Evolutionary conservation across 2,797 vertebrate genomes (phyloP), one percentile per base, ranked within the genome.

Genomic region (Alauda arvensis): DNA sequence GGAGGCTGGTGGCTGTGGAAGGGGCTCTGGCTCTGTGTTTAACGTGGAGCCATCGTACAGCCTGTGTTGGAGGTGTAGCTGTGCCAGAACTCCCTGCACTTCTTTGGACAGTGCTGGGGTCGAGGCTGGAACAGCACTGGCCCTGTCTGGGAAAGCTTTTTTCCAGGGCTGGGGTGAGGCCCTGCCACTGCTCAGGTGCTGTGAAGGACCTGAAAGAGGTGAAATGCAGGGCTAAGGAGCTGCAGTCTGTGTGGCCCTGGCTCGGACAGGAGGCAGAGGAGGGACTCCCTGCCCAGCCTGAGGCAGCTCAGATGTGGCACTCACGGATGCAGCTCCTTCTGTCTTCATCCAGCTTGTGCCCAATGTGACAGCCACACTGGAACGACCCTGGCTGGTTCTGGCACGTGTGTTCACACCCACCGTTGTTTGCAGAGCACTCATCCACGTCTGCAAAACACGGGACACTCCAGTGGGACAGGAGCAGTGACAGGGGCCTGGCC

Each of bases 311-410:
- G 56, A 3, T 0, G 0, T 10, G 20, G 40, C 63, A 96, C 98
- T 98, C 94, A 99, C 99, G 15, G 85, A 94, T 82, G 69, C 99
- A 99, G 93, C 97, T 97, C 62, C 94, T 96, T 9, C 97, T 97
- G 94, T 99, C 98, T 7, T 98, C 97, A 0, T 97, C 97, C 93
- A 99, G 97, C n/a, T 93, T 97, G 96, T 98, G 97, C 33, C 98
- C 98, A 0, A 95, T 94, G 48, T 95, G 93, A 6, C 99, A 99
- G 94, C 95, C 96, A 42, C 99, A 99, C 92, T 96, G 98, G 95
- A 98, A 99, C 2, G 98, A 99, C 4, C 99, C 98, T 0, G 93
- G 97, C 16, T 96, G 97, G 97, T 99, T 99, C 87, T 98, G 96
- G 80, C 99, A 99, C 0, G 59, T 93, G 85, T 99, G 98, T 33